A percentile compares a stretch with the other conserved stretches of the same genome.
These are phyloP conservation scores for Orestias chungarensis DNA, from an alignment of 2,797 vertebrate genomes.

Conservation along the genomic window DNA sequence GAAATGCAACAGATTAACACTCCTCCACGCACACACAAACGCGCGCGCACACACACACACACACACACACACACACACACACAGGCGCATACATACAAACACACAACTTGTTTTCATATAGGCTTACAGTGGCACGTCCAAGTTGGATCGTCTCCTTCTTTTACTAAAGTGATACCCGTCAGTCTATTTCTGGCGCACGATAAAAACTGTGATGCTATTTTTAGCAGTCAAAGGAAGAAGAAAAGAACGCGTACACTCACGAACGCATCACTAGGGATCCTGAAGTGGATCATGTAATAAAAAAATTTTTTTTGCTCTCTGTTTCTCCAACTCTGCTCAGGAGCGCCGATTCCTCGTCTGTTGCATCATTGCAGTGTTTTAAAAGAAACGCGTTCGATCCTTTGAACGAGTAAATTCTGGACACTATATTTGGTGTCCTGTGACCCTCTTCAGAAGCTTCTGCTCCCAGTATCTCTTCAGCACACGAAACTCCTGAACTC, in stretches of 20 bases:
- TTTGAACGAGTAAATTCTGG: constrained; percentile 42
- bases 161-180: constrained; percentile 96
- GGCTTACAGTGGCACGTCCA: constrained; percentile 84
- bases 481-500: constrained; percentile 69
- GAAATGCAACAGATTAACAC: constrained; percentile 72
- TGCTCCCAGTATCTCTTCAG: constrained; percentile 70
- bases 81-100: neutral
- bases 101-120: constrained; percentile 86
- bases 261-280: constrained; percentile 89
- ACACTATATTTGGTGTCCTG: constrained; percentile 55
- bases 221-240: constrained; percentile 85
- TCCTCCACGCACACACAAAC: constrained; percentile 45
- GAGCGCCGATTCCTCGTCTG: constrained; percentile 75
- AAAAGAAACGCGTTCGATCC: constrained; percentile 34
- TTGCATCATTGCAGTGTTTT: constrained; percentile 85
- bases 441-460: constrained; percentile 64
- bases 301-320: constrained; percentile 78
- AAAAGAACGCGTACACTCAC: constrained; percentile 85
- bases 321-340: constrained; percentile 82
- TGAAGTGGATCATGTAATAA: constrained; percentile 89
- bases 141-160: constrained; percentile 92
- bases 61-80: constrained; percentile 30
- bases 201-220: constrained; percentile 98
- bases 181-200: constrained; percentile 98
- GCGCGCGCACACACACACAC: constrained; percentile 18